These are phyloP conservation scores for Lutjanus erythropterus DNA, from an alignment of 2,113 vertebrate genomes.

Conservation along the genomic window DNA sequence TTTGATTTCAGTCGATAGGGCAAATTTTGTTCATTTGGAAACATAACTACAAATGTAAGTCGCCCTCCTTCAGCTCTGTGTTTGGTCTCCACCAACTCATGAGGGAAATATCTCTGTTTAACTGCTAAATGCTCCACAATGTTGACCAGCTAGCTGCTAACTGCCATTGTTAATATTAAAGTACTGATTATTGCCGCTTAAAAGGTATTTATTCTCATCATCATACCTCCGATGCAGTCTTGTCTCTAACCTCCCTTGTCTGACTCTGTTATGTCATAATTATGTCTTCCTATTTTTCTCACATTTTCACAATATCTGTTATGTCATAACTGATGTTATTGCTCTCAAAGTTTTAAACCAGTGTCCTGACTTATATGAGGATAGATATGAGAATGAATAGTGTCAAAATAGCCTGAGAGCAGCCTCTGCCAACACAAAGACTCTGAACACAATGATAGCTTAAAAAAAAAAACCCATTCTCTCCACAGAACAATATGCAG, in stretches of 20 bases:
- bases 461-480: not conserved
- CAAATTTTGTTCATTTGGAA: not conserved
- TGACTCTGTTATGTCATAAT: not conserved
- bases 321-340: not conserved
- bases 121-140: not conserved
- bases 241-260: not conserved
- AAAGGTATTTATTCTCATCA: not conserved
- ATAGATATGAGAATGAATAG: not conserved
- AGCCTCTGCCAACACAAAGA: not conserved
- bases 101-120: not conserved
- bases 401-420: not conserved
- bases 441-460: not conserved
- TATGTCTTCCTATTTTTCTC: not conserved
- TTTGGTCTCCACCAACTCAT: not conserved
- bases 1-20: not conserved
- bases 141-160: not conserved
- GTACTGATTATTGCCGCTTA: not conserved
- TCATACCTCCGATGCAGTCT: not conserved
- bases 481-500: not conserved
- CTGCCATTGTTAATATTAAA: not conserved
- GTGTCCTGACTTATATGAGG: not conserved
- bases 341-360: not conserved
- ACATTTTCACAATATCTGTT: not conserved
- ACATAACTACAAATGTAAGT: too few species aligned
- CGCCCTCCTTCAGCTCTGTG: too few species aligned